These are phyloP conservation scores for Spinus pinus DNA, from an alignment of 2,797 vertebrate species.

Conservation along the genomic window DNA sequence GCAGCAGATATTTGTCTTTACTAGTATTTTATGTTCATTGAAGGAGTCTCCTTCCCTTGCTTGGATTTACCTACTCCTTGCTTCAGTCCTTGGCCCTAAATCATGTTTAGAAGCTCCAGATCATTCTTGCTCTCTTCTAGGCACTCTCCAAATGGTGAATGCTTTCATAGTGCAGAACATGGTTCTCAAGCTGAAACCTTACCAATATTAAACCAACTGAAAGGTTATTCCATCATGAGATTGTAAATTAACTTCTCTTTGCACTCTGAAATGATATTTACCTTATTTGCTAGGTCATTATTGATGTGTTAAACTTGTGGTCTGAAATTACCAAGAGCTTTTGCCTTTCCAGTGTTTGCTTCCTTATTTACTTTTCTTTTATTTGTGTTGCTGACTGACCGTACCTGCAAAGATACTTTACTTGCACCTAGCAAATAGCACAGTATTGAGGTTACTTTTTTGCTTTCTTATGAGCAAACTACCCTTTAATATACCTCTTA, in stretches of 20 bases:
- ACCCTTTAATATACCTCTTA: background rate
- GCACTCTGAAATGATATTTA: background rate
- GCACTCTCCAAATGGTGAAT: background rate
- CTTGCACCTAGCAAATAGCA: background rate
- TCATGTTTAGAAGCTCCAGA: background rate
- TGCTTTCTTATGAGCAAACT: background rate
- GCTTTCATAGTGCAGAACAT: background rate
- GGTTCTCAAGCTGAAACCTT: background rate
- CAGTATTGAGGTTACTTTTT: background rate
- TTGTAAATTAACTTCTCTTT: slow-evolving; percentile 18
- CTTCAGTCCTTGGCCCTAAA: background rate
- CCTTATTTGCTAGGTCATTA: background rate
- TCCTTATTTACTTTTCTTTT: background rate
- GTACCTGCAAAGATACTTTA: background rate
- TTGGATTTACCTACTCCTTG: background rate
- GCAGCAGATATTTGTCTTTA: background rate
- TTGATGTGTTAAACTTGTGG: background rate
- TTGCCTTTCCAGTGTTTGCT: background rate
- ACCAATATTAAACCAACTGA: background rate
- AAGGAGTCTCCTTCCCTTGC: background rate
- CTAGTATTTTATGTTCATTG: background rate
- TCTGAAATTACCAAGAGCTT: background rate
- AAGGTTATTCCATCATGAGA: background rate
- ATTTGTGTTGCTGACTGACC: background rate
- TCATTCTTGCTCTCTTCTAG: background rate